Base-by-base conservation (phyloP, 2,113 vertebrate genomes). In the Steatornis caripensis region DNA sequence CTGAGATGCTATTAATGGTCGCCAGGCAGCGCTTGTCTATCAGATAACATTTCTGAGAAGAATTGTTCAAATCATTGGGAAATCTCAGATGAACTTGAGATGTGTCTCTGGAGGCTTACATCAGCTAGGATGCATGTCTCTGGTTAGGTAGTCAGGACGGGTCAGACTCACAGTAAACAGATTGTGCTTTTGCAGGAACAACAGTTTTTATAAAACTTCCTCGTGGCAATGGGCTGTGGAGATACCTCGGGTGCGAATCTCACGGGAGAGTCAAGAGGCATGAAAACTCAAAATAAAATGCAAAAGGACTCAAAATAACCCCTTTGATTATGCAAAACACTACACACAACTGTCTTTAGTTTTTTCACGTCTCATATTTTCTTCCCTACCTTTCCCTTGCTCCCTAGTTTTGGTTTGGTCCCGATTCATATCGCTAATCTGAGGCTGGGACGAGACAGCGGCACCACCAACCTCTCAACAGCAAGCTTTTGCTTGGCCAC, bases 211-310 rank as follows among this genome's bases (percentile, higher is more conserved):
- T 14, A 46, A 49, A 85, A 69, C 66, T 62, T 84, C 79, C 85
- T 87, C 1, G 0, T 49, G 48, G 58, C 2, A 1, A 19, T 5
- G 62, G 81, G 39, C 84, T 69, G 61, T 2, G 6, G 62, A 57
- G 86, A 45, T 39, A 34, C 0, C 0, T 7, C 3, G 14, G 48
- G 41, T 43, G 41, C 46, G 72, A 71, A 82, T 49, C 83, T 53
- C 90, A 39, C 0, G 4, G 78, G 43, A 58, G 58, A 65, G 43
- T 37, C 68, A 51, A 84, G 66, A 68, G 61, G 69, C 51, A 48
- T 12, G 46, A 92, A 89, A 95, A 84, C 61, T 24, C 54, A 70
- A 65, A 53, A n/a, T 14, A 27, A 92, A 93, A 87, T 32, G 39
- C 51, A 87, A n/a, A 81, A 70, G 26, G 36, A 7, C 29, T 89